Conservation (phyloP, 2,113 vertebrate species). For the Pedetes capensis region DNA sequence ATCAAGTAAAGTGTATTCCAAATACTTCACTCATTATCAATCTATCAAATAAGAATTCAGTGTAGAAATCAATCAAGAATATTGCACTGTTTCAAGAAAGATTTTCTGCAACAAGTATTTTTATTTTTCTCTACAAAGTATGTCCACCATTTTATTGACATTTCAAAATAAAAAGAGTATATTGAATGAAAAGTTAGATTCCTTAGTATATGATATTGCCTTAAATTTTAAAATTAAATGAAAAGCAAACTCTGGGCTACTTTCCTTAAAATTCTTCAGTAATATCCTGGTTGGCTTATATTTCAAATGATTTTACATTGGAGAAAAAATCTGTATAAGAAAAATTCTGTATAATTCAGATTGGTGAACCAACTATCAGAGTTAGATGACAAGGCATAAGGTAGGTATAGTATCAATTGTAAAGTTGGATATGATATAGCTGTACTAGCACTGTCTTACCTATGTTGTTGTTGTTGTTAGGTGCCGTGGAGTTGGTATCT, state of each 20-base stretch:
- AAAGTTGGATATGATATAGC: background rate
- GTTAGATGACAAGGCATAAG: background rate
- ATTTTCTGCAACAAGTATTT: constrained; percentile 4
- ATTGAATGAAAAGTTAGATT: background rate
- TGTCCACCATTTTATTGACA: background rate
- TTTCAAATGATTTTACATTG: background rate
- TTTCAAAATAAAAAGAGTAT: constrained; percentile 27
- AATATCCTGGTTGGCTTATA: constrained; percentile 6
- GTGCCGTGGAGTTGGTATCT: no score
- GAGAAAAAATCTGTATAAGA: background rate
- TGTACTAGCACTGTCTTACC: background rate
- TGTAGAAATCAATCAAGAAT: background rate
- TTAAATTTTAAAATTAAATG: background rate
- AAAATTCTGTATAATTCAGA: background rate
- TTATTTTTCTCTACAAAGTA: constrained; percentile 2
- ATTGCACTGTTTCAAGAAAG: background rate
- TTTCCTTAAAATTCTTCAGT: background rate
- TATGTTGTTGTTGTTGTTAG: no score
- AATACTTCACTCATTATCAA: constrained; percentile 13
- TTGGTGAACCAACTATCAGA: background rate
- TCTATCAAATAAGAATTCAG: constrained; percentile 21
- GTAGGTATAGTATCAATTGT: background rate
- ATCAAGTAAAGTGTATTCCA: constrained; percentile 43
- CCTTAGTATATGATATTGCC: background rate
- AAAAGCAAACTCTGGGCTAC: background rate